Base-by-base conservation (phyloP, 2,113 vertebrate genomes). In the Poicephalus gulielmi region DNA sequence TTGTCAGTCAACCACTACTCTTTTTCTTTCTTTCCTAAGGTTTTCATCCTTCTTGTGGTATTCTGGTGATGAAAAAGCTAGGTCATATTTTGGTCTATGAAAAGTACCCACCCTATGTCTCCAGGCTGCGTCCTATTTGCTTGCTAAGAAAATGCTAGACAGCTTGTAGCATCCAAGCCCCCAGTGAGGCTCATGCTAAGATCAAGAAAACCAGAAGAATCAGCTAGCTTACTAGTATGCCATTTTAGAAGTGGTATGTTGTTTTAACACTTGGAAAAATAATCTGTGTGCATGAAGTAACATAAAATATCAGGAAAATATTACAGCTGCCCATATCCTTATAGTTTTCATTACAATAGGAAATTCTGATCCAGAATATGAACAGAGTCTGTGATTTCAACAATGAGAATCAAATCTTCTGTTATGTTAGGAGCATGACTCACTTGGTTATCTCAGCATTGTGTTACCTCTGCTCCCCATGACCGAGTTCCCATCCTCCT, bases 141-240 rank as follows among this genome's bases (percentile, higher is more conserved):
- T 97, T 96, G 95, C 78, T 71, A 62, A 94, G 91, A 84, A 95
- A 97, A 96, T 75, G 24, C 55, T 71, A 90, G 41, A 92, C 94
- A 88, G 83, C 79, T 91, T 96, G 50, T 87, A 91, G 85, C 74
- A 85, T 59, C 67, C 70, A 84, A 92, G 23, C 20, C 28, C 10
- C 9, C 18, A 52, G 0, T 31, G 52, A 77, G 11, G 11, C 90
- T 86, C 76, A 24, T 46, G 31, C 24, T 67, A 90, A 77, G 63
- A 83, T 13, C 24, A 83, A 69, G 41, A 70, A 94, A 62, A 74
- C 3, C 41, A 67, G n/a, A 67, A 90, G 63, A 76, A 49, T 1
- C 18, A 80, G 13, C 13, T 37, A 49, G 17, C 12, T 76, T 69
- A 35, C 16, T 20, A 6, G 11, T 66, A 16, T 62, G 57, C 12